phyloP scores from a whole-genome alignment of 2,888 invertebrate species.

The Dinocampus coccinellae region DNA sequence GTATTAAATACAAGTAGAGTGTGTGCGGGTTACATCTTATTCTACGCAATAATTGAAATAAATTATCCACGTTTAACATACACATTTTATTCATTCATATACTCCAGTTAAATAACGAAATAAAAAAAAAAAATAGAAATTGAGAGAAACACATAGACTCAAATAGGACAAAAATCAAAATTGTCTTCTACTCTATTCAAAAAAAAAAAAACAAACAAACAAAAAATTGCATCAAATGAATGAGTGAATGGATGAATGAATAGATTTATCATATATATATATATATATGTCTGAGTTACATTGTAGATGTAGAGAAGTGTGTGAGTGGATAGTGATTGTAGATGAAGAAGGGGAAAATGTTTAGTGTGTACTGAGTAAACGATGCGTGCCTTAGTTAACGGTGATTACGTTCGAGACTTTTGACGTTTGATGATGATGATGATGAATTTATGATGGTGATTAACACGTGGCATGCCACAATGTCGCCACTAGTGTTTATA shows the following conservation, averaged over 20 bases:
- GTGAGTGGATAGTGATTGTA: too few species aligned
- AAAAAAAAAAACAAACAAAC: not conserved
- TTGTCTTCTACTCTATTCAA: not conserved
- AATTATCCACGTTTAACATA: not conserved
- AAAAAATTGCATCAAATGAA: too few species aligned
- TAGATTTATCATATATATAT: not conserved
- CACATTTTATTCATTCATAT: not conserved
- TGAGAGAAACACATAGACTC: not conserved
- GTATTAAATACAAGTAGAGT: not conserved
- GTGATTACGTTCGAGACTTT: conserved; percentile 52
- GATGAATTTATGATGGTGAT: conserved; percentile 62
- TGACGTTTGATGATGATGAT: conserved; percentile 52
- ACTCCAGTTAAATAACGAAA: not conserved
- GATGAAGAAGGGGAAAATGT: too few species aligned
- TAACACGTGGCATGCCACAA: conserved; percentile 55
- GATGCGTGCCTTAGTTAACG: conserved; percentile 41
- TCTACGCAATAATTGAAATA: not conserved
- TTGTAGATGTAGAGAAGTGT: too few species aligned
- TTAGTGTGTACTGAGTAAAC: too few species aligned
- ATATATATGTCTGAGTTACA: too few species aligned
- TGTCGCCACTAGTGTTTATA: conserved; percentile 60
- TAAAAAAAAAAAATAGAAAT: not conserved
- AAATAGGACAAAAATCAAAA: too few species aligned
- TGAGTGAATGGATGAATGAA: not conserved
- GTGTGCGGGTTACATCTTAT: not conserved